Conservation (phyloP, 2,113 vertebrate genomes). For the human region DNA sequence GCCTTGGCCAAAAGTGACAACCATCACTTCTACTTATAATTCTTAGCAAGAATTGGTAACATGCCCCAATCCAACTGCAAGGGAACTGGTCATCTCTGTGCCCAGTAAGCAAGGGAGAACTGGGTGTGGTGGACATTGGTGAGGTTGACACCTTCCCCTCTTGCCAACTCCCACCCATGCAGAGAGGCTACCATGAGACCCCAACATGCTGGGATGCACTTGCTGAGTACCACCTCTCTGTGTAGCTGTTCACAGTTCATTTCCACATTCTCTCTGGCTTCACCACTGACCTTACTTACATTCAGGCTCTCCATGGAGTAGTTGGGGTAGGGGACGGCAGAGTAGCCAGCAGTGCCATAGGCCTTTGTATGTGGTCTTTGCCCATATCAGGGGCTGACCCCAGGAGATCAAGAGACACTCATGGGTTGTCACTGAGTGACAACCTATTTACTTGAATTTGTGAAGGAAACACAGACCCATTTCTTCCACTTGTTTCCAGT, state of each 20-base stretch:
- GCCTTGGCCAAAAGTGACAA: not conserved
- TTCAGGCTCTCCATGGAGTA: not conserved
- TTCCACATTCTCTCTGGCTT: rapidly evolving
- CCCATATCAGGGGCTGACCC: no score
- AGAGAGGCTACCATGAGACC: rapidly evolving
- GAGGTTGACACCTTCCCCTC: no score
- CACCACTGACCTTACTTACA: rapidly evolving
- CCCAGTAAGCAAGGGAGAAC: not conserved
- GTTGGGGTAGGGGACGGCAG: rapidly evolving
- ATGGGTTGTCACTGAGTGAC: rapidly evolving
- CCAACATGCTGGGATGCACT: rapidly evolving
- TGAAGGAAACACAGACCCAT: rapidly evolving
- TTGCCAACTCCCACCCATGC: not conserved
- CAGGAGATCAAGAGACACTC: rapidly evolving
- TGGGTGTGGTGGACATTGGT: rapidly evolving
- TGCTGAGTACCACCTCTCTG: rapidly evolving
- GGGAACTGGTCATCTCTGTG: not conserved
- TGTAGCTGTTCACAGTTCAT: rapidly evolving
- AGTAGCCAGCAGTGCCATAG: not conserved
- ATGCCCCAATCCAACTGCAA: rapidly evolving
- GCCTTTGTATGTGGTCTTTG: not conserved
- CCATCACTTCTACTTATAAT: not conserved
- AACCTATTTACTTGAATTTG: not conserved
- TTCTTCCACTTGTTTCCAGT: not conserved
- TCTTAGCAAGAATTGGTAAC: not conserved